phyloP scores from a whole-genome alignment of 2,888 invertebrate species.

The Abscondita cerata region DNA sequence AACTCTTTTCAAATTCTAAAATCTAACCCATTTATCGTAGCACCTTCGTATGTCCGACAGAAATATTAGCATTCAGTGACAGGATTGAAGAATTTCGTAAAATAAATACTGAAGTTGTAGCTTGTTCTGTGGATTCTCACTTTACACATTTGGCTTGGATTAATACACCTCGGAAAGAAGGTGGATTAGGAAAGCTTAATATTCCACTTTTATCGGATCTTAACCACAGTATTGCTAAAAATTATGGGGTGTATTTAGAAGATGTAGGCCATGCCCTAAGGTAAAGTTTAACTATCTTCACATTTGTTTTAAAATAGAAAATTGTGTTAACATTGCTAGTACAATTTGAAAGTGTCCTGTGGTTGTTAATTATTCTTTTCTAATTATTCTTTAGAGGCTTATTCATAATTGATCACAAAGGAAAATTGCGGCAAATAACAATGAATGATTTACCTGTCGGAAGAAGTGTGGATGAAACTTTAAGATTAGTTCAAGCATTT shows the following conservation, averaged over 20 bases:
- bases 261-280: slow-evolving; percentile 88
- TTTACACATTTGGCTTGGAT: slow-evolving; percentile 95
- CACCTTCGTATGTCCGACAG: slow-evolving; percentile 92
- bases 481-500: slow-evolving; percentile 93
- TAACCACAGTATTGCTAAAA: slow-evolving; percentile 88
- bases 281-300: no score
- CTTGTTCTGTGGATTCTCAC: slow-evolving; percentile 90
- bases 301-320: no score
- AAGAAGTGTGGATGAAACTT: slow-evolving; percentile 91
- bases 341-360: no score
- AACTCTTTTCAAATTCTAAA: slow-evolving; percentile 10
- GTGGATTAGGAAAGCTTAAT: slow-evolving; percentile 86
- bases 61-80: slow-evolving; percentile 92
- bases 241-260: slow-evolving; percentile 93
- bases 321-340: no score
- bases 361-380: no score
- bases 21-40: slow-evolving; percentile 61
- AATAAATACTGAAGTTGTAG: slow-evolving; percentile 85
- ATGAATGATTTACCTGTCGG: slow-evolving; percentile 97
- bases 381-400: slow-evolving; percentile 82
- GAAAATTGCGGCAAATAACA: slow-evolving; percentile 90
- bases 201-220: slow-evolving; percentile 94
- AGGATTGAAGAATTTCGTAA: slow-evolving; percentile 81
- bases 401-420: slow-evolving; percentile 92
- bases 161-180: slow-evolving; percentile 89